Conservation (phyloP, 2,888 invertebrate genomes). For the Hemicrepidius hirtus region DNA sequence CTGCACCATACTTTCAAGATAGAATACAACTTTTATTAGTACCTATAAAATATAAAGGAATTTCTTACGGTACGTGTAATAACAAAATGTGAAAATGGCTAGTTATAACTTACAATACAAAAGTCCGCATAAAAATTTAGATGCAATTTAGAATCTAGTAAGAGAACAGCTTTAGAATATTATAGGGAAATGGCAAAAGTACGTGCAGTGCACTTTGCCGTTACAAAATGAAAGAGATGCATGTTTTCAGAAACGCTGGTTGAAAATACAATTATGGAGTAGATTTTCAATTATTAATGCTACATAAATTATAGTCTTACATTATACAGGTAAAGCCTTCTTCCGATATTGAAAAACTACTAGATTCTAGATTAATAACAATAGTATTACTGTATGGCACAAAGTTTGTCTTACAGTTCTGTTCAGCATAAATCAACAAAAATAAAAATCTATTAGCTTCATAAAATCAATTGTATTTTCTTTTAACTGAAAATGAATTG, state of each 20-base stretch:
- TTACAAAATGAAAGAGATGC: slow-evolving; percentile 17
- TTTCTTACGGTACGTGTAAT: slow-evolving; percentile 37
- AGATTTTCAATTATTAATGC: slow-evolving; percentile 11
- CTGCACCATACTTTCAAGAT: slow-evolving; percentile 11
- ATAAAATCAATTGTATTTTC: too few relatives aligned
- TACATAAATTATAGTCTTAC: slow-evolving; percentile 20
- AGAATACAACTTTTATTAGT: slow-evolving; percentile 37
- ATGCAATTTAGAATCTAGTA: slow-evolving; percentile 53
- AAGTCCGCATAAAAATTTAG: slow-evolving; percentile 50
- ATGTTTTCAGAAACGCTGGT: slow-evolving; percentile 19
- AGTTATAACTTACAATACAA: slow-evolving; percentile 42
- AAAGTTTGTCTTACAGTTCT: too few relatives aligned
- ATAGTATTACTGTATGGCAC: too few relatives aligned
- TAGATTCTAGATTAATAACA: too few relatives aligned
- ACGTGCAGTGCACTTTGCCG: slow-evolving; percentile 47
- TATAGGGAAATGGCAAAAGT: slow-evolving; percentile 50
- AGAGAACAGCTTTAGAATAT: slow-evolving; percentile 49
- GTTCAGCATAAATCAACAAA: too few relatives aligned
- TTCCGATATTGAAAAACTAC: neutral
- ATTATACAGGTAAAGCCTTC: too few relatives aligned
- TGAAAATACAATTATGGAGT: neutral
- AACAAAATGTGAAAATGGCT: slow-evolving; percentile 42
- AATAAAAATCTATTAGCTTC: too few relatives aligned
- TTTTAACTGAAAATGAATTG: too few relatives aligned
- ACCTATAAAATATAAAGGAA: slow-evolving; percentile 35